Evolutionary conservation across 2,888 invertebrate species (phyloP), one percentile per base, ranked within the genome.

Genomic region (Athripsodes cinereus): DNA sequence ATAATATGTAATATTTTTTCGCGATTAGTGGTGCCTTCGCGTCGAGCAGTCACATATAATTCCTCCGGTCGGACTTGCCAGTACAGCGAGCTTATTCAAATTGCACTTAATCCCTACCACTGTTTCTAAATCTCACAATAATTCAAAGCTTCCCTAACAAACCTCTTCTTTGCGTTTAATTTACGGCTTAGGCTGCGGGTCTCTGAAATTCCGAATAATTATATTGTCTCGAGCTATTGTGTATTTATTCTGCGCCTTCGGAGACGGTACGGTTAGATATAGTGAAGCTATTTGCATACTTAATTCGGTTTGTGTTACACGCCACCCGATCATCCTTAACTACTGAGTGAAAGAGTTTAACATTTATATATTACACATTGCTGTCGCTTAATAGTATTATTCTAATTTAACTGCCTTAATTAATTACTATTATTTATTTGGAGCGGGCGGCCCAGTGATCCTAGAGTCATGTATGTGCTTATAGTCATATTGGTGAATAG

Each of bases 121-220:
- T 62, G 62, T 62, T 62, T 62, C 62, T 62, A 62, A 62, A 62
- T 62, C 62, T 62, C 62, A 60, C 62, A 62, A 62, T 62, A 62
- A 60, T 62, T 62, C 60, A 62, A 59, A 62, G 62, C 62, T 60
- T 60, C 60, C 60, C 62, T 46, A 50, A 53, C 62, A 49, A 60
- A 58, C 58, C 62, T 60, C 62, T 61, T 61, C 61, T 60, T 62
- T 62, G 60, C 62, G 62, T 55, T 62, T 62, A 62, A 62, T 62
- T 62, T 62, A 62, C 62, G 62, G 60, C 60, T 55, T 57, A 54
- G 60, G 60, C 60, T 52, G 53, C 55, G 49, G 56, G 57, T 49
- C 62, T 49, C 62, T 53, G 59, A 60, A 60, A 59, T 62, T 62
- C 60, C 57, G 62, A 62, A 62, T 62, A 62, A 62, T 62, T 62